Conservation (phyloP, 2,113 vertebrate genomes). For the Mellivora capensis region DNA sequence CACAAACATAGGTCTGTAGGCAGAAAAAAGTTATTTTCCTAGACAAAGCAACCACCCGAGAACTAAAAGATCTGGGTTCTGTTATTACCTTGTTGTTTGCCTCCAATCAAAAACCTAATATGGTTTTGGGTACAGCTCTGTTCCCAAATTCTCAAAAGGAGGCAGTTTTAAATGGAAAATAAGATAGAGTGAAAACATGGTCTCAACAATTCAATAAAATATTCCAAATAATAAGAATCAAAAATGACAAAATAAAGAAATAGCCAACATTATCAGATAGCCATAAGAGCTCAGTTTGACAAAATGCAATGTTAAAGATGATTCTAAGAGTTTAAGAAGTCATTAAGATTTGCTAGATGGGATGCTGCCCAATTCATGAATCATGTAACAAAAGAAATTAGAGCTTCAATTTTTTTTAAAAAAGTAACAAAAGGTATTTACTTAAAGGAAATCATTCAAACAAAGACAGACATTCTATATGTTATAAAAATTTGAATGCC, state of each 20-base stretch:
- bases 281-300: not conserved
- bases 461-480: not conserved
- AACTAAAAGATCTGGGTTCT: not conserved
- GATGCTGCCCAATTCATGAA: not conserved
- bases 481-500: not conserved
- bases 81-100: not conserved
- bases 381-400: not conserved
- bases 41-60: not conserved
- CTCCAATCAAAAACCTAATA: not conserved
- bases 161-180: not conserved
- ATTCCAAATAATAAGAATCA: not conserved
- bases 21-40: not conserved
- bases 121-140: not conserved
- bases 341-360: not conserved
- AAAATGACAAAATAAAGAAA: constrained; percentile 23
- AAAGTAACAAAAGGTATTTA: not conserved
- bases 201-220: not conserved
- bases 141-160: not conserved
- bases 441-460: constrained; percentile 26
- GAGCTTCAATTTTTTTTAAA: not conserved
- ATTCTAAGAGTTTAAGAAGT: not conserved
- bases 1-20: not conserved
- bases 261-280: not conserved
- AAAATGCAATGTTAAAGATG: not conserved
- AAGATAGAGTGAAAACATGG: not conserved